Conservation (phyloP, 92 coral and sea anemone genomes). For the Parazoanthus swiftii region DNA sequence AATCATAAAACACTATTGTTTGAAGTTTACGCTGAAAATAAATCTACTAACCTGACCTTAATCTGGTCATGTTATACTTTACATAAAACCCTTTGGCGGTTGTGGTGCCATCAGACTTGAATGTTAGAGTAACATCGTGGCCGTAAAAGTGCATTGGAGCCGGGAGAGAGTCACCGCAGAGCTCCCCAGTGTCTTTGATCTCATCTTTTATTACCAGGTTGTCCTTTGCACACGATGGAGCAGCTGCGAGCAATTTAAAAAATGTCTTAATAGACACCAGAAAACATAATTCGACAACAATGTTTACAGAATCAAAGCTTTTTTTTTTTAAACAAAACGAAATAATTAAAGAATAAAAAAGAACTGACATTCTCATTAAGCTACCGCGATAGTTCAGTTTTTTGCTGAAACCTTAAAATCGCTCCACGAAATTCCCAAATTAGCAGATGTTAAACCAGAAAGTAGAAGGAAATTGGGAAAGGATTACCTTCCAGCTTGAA, state of each 20-base stretch:
- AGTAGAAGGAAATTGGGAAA: background rate
- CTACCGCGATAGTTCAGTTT: no score
- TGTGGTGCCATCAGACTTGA: conserved; percentile 50
- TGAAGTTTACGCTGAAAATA: background rate
- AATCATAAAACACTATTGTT: background rate
- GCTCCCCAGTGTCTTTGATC: conserved; percentile 26
- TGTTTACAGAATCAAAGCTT: no score
- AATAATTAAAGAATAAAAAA: no score
- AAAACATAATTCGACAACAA: background rate
- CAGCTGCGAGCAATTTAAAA: conserved; percentile 30
- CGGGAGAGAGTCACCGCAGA: conserved; percentile 75
- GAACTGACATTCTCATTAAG: no score
- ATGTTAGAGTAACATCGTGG: conserved; percentile 50
- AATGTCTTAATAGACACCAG: background rate
- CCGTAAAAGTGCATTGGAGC: conserved; percentile 53
- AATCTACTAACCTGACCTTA: conserved; percentile 51
- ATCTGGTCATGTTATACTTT: conserved; percentile 68
- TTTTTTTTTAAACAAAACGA: no score
- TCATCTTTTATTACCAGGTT: conserved; percentile 64
- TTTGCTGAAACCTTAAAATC: no score
- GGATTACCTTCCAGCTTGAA: conserved; percentile 66
- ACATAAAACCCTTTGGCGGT: conserved; percentile 62
- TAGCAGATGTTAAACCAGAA: background rate
- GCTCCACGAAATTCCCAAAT: background rate
- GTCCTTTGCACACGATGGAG: conserved; percentile 53